A percentile compares a stretch with the other conserved stretches of the same genome.
Evolutionary conservation across 2,797 vertebrate species (phyloP).

Genomic region (Octomys mimax): DNA sequence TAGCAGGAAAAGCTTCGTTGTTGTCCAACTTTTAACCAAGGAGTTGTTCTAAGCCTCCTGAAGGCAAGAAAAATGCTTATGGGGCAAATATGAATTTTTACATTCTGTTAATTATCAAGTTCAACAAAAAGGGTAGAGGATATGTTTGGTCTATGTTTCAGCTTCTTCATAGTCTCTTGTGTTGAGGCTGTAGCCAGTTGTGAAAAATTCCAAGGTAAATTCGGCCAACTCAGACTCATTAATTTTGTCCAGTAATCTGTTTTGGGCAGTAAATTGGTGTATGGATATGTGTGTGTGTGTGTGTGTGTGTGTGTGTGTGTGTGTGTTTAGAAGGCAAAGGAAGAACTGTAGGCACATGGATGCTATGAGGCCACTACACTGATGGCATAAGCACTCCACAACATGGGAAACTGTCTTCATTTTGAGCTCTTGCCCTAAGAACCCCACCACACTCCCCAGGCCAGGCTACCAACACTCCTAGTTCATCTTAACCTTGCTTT

Average conservation of each 20-base stretch:
- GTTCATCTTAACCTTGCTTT: not conserved
- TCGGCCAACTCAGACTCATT: not conserved
- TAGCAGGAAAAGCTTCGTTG: not conserved
- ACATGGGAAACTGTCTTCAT: not conserved
- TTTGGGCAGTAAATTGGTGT: not conserved
- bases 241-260: not conserved
- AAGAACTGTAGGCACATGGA: not conserved
- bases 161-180: not conserved
- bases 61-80: not conserved
- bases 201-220: not conserved
- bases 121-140: not conserved
- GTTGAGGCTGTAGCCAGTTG: not conserved
- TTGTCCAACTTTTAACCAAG: not conserved
- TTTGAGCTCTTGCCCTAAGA: not conserved
- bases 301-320: not conserved
- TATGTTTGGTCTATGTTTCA: not conserved
- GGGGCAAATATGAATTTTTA: not conserved
- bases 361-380: not conserved
- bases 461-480: not conserved
- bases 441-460: fast-evolving
- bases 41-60: not conserved
- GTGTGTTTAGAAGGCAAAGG: not conserved
- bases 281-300: not conserved
- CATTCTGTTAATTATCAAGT: not conserved
- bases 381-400: no score